A percentile compares a stretch with the other conserved stretches of the same genome.
Evolutionary conservation across 2,888 invertebrate genomes (phyloP).

Genomic region (Volucella inflata): DNA sequence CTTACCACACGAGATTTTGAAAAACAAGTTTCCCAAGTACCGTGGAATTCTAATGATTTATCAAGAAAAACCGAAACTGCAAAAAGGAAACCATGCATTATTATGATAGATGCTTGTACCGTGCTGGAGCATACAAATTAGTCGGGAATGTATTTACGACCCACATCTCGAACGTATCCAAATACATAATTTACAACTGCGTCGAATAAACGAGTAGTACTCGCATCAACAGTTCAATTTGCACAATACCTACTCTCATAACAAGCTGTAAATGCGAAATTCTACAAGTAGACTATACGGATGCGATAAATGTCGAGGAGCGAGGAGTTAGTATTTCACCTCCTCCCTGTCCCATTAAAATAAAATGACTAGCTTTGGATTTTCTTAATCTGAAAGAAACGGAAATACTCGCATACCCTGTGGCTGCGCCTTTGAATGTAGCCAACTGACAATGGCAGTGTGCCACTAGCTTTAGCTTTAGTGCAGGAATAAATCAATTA

Average conservation of each 20-base stretch:
- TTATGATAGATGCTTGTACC: conserved; percentile 7
- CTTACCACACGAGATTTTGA: neutral
- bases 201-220: neutral
- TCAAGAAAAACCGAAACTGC: conserved; percentile 3
- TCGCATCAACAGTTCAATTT: neutral
- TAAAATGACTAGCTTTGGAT: conserved; percentile 11
- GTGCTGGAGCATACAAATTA: conserved; percentile 19
- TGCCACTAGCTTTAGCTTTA: conserved; percentile 2
- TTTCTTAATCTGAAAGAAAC: conserved; percentile 25
- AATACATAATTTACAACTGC: conserved; percentile 4
- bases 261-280: neutral
- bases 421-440: too few species aligned
- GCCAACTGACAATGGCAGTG: neutral
- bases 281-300: neutral
- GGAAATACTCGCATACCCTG: conserved; percentile 11
- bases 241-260: neutral
- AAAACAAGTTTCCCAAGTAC: conserved; percentile 3
- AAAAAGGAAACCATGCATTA: conserved; percentile 46
- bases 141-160: conserved; percentile 32
- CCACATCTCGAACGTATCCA: conserved; percentile 18
- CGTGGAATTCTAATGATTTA: conserved; percentile 4
- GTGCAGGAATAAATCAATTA: conserved; percentile 40
- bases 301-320: neutral
- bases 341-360: conserved; percentile 17
- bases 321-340: conserved; percentile 2